Conservation (phyloP, 2,113 vertebrate species). For the Pseudopipra pipra region DNA sequence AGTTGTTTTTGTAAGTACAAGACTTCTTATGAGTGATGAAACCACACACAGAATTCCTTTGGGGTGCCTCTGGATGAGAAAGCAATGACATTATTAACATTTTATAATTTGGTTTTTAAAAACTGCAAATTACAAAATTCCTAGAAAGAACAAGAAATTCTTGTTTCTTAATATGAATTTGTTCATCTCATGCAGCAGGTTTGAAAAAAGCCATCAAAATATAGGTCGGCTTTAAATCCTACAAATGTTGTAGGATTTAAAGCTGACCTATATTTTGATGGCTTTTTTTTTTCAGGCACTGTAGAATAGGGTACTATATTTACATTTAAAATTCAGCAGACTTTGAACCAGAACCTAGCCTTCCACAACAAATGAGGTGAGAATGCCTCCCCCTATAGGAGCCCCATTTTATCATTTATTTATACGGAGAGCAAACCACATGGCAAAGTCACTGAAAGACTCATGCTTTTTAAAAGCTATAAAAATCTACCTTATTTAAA, state of each 20-base stretch:
- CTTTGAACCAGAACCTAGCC: not conserved
- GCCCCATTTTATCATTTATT: not conserved
- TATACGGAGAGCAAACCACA: not conserved
- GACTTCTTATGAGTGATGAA: not conserved
- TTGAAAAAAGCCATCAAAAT: not conserved
- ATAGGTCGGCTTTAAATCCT: not conserved
- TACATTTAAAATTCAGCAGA: not conserved
- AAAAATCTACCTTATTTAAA: not conserved
- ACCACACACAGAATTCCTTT: not conserved
- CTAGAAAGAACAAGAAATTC: not conserved
- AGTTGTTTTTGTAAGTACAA: not conserved
- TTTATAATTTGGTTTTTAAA: not conserved
- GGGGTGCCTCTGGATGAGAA: not conserved
- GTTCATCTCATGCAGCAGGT: not conserved
- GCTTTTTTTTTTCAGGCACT: not conserved
- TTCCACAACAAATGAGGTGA: not conserved
- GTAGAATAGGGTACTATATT: constrained; percentile 29
- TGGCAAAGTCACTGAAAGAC: not conserved
- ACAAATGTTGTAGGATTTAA: no score
- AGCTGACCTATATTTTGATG: no score
- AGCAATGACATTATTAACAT: not conserved
- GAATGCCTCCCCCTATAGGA: not conserved
- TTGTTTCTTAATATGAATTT: not conserved
- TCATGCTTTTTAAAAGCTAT: not conserved
- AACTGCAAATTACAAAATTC: not conserved